Base-by-base conservation (phyloP, 1,140 invertebrate species). In the Charaxes varanes region DNA sequence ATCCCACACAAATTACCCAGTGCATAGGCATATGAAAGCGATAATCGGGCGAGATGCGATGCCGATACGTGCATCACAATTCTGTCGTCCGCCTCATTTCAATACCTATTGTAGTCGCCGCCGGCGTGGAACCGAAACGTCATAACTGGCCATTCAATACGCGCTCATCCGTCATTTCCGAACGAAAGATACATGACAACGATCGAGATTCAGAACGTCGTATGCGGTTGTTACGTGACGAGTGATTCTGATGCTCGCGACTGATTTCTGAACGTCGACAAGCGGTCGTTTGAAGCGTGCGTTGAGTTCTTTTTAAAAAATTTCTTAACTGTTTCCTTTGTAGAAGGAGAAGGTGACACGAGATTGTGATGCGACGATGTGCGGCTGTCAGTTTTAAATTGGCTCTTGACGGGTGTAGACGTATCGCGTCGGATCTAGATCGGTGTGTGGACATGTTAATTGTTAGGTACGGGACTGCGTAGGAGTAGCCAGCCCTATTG, bases 1-100 rank as follows among this genome's bases (percentile, higher is more conserved):
- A 74, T 67, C 66, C 64, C 53, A 72, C 61, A 73, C 66, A 72
- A 76, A 77, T 81, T 69, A 68, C 59, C 51, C 59, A 53, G 55
- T 41, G 53, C 52, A 63, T 55, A 56, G 59, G 58, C 51, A 64
- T 61, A 71, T 59, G 63, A 62, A 63, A 62, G 60, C 59, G 70
- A 74, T 81, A 71, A 78, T 69, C 62, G 58, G 48, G 8, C 41
- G 61, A 67, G 69, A 76, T 77, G 58, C 59, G 55, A 48, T 37
- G 57, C 46, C 53, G 70, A 80, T 78, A 70, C 62, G 57, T 65
- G 63, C 62, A 62, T 66, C 66, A 67, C 69, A 55, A 61, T 62
- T 48, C 59, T 40, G 53, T 47, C 48, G 54, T 49, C 59, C 53
- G 57, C 60, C 69, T 76, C 70, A 66, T 74, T 77, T 79, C 69